Evolutionary conservation across 2,113 vertebrate genomes (phyloP).

Genomic region (Rhegmatorhina hoffmannsi): DNA sequence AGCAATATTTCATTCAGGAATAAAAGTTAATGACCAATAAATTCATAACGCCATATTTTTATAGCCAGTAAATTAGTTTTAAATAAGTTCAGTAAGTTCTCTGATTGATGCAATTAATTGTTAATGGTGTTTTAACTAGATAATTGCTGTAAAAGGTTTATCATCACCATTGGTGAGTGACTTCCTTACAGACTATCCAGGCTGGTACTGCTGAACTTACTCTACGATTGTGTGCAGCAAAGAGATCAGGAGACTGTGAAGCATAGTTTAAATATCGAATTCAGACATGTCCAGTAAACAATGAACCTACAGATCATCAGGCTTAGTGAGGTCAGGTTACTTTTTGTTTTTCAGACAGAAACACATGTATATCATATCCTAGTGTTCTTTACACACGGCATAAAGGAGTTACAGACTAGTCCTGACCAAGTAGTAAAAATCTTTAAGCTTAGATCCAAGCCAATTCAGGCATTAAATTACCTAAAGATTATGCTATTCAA

Average conservation of each 20-base stretch:
- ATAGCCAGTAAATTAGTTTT: constrained; percentile 84
- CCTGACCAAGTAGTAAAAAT: neutral
- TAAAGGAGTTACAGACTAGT: neutral
- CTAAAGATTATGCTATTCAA: constrained; percentile 4
- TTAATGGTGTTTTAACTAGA: constrained; percentile 82
- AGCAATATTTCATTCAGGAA: constrained; percentile 79
- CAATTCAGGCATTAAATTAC: constrained; percentile 41
- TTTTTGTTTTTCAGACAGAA: constrained; percentile 34
- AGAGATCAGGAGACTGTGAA: constrained; percentile 1
- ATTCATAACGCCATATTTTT: constrained; percentile 86
- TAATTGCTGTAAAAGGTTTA: constrained; percentile 76
- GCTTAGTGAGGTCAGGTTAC: constrained; percentile 43
- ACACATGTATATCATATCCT: neutral
- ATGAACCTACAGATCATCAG: neutral
- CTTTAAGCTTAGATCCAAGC: neutral
- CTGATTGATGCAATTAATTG: constrained; percentile 81
- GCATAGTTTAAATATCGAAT: constrained; percentile 10
- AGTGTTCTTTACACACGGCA: neutral
- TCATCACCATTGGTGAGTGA: constrained; percentile 64
- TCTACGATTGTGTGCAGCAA: constrained; percentile 33
- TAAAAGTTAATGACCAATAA: constrained; percentile 83
- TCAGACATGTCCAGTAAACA: constrained; percentile 15
- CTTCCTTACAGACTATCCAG: constrained; percentile 55
- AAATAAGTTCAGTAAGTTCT: constrained; percentile 82
- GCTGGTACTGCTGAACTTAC: constrained; percentile 13